phyloP scores from a whole-genome alignment of 2,797 vertebrate species.

The Falco naumanni region DNA sequence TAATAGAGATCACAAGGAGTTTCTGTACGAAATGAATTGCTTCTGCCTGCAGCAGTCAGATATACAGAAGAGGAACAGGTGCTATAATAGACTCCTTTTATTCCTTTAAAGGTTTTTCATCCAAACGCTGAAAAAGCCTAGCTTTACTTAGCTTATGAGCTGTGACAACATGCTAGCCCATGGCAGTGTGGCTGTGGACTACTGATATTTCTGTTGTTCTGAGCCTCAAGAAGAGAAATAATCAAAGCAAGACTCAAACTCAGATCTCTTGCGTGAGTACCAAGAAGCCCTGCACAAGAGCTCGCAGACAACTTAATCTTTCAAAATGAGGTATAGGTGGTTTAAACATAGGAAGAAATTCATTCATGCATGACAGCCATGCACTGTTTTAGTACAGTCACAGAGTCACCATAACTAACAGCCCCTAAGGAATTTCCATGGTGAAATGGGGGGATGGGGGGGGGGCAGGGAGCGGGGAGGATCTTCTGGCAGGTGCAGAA shows the following conservation, averaged over 20 bases:
- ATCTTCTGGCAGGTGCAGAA: not conserved
- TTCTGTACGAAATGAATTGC: not conserved
- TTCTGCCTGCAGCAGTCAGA: not conserved
- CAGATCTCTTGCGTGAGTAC: not conserved
- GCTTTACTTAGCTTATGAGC: conserved; percentile 37
- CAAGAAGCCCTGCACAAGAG: not conserved
- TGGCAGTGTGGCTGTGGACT: conserved; percentile 14
- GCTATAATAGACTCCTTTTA: not conserved
- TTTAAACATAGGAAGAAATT: not conserved
- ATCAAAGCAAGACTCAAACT: not conserved
- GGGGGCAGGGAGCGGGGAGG: too few species aligned
- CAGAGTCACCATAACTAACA: not conserved
- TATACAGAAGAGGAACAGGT: not conserved
- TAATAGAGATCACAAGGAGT: not conserved
- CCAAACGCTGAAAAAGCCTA: not conserved
- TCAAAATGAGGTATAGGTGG: not conserved
- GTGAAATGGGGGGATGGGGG: not conserved
- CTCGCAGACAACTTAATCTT: not conserved
- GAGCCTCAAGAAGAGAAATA: not conserved
- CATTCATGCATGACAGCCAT: not conserved
- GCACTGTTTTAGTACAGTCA: not conserved
- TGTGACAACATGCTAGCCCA: not conserved
- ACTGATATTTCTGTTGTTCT: conserved; percentile 7
- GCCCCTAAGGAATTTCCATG: not conserved
- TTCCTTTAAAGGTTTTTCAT: conserved; percentile 26